These are phyloP conservation scores for Oriolus oriolus DNA, from an alignment of 2,113 vertebrate genomes.

Conservation along the genomic window DNA sequence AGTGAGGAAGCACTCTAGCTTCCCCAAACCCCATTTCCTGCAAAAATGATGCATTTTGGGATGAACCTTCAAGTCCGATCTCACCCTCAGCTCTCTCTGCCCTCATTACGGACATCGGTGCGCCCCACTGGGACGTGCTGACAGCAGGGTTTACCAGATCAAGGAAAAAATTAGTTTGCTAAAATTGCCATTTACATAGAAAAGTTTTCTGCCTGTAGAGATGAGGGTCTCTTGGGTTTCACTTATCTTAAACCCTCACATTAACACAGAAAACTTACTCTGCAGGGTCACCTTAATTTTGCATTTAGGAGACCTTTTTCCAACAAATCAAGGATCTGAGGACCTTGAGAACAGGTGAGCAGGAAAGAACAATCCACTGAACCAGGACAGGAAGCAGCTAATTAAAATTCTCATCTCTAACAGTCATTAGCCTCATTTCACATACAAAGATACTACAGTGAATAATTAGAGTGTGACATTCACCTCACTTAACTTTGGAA, in stretches of 20 bases:
- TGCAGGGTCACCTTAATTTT: neutral
- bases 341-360: neutral
- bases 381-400: neutral
- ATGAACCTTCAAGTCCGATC: neutral
- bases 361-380: neutral
- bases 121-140: neutral
- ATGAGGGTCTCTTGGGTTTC: neutral
- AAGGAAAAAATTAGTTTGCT: neutral
- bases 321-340: neutral
- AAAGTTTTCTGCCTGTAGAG: neutral
- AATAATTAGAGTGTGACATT: neutral
- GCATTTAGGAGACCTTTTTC: neutral
- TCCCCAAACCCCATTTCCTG: neutral
- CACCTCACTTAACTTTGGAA: neutral
- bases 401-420: neutral
- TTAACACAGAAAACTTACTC: neutral
- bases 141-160: neutral
- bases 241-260: neutral
- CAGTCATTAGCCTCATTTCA: neutral
- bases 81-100: neutral
- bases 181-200: neutral
- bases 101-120: fast-evolving
- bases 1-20: neutral
- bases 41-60: neutral
- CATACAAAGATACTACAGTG: neutral